Percentiles rank a stretch among this genome's conserved stretches.
phyloP scores from a whole-genome alignment of 2,113 vertebrate species.

The Aphyosemion australe region DNA sequence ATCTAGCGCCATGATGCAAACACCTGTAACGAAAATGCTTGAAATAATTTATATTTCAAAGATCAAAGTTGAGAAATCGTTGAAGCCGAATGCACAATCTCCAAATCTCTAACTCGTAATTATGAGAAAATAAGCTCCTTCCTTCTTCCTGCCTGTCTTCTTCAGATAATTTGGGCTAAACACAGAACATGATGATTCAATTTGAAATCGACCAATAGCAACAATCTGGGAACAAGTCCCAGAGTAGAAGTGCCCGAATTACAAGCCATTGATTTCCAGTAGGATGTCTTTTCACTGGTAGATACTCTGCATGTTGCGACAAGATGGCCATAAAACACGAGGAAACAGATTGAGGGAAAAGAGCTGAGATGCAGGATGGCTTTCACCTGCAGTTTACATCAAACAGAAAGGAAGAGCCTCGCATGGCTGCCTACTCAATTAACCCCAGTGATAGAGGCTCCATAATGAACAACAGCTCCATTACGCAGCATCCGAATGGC shows the following conservation, averaged over 20 bases:
- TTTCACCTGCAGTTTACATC: constrained; percentile 82
- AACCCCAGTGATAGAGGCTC: constrained; percentile 81
- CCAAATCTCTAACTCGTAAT: constrained; percentile 23
- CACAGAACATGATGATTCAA: constrained; percentile 57
- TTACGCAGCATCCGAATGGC: constrained; percentile 76
- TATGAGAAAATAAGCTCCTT: constrained; percentile 24
- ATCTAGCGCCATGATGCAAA: neutral
- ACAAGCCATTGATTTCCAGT: constrained; percentile 75
- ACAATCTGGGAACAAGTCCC: constrained; percentile 47
- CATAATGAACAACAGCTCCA: constrained; percentile 84
- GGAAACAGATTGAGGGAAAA: constrained; percentile 72
- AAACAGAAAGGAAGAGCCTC: constrained; percentile 79
- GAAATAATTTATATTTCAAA: neutral
- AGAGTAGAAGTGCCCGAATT: constrained; percentile 67
- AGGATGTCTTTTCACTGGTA: constrained; percentile 65
- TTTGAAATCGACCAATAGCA: constrained; percentile 57
- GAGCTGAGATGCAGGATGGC: constrained; percentile 63
- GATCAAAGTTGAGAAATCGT: constrained; percentile 37
- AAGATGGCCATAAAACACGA: constrained; percentile 69
- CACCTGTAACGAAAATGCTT: neutral
- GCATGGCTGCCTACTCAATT: constrained; percentile 87
- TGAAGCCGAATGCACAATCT: constrained; percentile 18
- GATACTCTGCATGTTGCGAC: constrained; percentile 65
- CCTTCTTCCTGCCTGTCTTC: constrained; percentile 36
- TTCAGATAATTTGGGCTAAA: constrained; percentile 54